Conservation (phyloP, 2,888 invertebrate species). For the Entomobrya multifasciata region DNA sequence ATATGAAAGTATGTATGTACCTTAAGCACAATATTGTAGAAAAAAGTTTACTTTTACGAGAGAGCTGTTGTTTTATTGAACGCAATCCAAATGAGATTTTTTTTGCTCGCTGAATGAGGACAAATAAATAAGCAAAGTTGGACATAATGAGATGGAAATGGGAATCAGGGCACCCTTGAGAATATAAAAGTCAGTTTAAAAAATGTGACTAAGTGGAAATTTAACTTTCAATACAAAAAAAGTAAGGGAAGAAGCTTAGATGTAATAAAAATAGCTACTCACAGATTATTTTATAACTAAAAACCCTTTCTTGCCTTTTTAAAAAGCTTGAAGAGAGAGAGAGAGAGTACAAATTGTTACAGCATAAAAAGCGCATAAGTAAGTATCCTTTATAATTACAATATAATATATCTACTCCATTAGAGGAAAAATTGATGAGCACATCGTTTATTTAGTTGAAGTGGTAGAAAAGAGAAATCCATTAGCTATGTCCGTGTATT, state of each 20-base stretch:
- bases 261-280: no score
- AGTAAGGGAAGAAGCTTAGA: no score
- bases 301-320: background rate
- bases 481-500: background rate
- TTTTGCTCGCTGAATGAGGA: background rate
- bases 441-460: conserved; percentile 8
- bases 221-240: background rate
- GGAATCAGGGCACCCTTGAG: background rate
- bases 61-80: no score
- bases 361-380: no score
- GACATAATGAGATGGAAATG: conserved; percentile 18
- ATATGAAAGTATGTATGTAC: background rate
- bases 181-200: conserved; percentile 1
- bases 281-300: no score
- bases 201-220: conserved; percentile 11
- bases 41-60: background rate
- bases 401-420: background rate
- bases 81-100: background rate
- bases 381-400: no score
- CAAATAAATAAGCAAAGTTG: background rate
- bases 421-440: conserved; percentile 19
- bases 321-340: no score
- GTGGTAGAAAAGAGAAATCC: background rate
- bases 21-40: background rate
- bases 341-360: no score